Evolutionary conservation across 2,113 vertebrate species (phyloP), one percentile per base, ranked within the genome.

Genomic region (Lophius piscatorius): DNA sequence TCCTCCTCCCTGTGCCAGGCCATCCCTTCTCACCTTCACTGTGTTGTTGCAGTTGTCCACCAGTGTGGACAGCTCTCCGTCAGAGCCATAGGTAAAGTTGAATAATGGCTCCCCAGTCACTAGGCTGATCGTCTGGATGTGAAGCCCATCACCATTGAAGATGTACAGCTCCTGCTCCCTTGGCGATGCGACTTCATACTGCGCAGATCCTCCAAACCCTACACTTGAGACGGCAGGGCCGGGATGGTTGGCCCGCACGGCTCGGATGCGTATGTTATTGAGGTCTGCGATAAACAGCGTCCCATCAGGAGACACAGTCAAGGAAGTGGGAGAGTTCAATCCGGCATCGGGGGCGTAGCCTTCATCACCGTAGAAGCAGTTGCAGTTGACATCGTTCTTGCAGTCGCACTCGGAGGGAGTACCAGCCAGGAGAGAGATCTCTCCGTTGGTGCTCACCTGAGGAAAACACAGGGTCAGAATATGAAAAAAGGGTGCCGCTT

Each of bases 361-460:
- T 1, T 98, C 97, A 11, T 99, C 98, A 3, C 98, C 97, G 9
- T 94, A 89, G 87, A 97, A 99, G 88, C 98, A 99, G 92, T 96
- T 96, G 90, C 97, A 99, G 82, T 96, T 98, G 87, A 99, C 96
- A 14, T 99, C 97, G 41, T 98, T 98, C 86, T 99, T 99, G 91
- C 97, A 99, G 93, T 98, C 96, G 1, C 98, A 99, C 89, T 98
- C 97, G 0, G 97, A 98, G 62, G 95, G 92, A 12, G 94, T 91
- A 16, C 98, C 98, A 0, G 97, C 98, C 79, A 99, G 85, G 34
- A 99, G 93, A 40, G 96, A 98, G 91, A 99, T 99, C 88, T 98
- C 97, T 60, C 98, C 97, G 7, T 95, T 96, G 50, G 95, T 95
- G 69, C 94, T 97, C 60, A 99, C 98, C 91, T 98, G 90, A 65